Evolutionary conservation across 2,113 vertebrate genomes (phyloP), one percentile per base, ranked within the genome.

Genomic region (Mixornis gularis): DNA sequence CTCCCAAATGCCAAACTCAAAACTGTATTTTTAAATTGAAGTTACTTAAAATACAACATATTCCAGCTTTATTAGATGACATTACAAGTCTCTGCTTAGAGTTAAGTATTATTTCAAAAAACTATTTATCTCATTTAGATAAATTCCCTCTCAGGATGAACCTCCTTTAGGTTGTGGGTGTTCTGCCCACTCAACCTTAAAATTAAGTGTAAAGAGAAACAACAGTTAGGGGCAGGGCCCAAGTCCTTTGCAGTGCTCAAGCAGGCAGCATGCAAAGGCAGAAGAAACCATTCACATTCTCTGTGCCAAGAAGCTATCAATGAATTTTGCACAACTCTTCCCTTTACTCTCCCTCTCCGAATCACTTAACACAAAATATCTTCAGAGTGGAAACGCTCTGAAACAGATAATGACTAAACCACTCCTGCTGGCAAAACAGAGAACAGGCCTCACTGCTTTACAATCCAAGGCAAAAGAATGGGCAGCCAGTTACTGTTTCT

Each of bases 371-470:
- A 60, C 27, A 55, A 85, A 83, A 13, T 73, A 90, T 20, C 34
- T 38, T 49, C 49, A 72, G 44, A 88, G 71, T 53, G 26, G 51
- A 95, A 92, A 72, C 24, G 53, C 29, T 83, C 49, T 62, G 62
- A 74, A 76, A 58, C 18, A 21, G 43, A n/a, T 49, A 90, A 92
- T 62, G 73, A 87, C 65, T 85, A 79, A 94, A 94, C 19, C 91
- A 91, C 10, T 89, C 55, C 19, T 71, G 52, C 52, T 64, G 48
- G 77, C 64, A 70, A 79, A 86, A 73, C 14, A 77, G 63, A 59
- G 46, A 94, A 51, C 62, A 59, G 24, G 44, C 41, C 56, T 73
- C 65, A 19, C 18, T 10, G 22, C 81, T 87, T 85, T 41, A 82
- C 62, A 82, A 85, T 13, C 34, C 19, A 64, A 59, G 66, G 73